A percentile compares a stretch with the other conserved stretches of the same genome.
These are phyloP conservation scores for Clunio marinus DNA, from an alignment of 2,888 invertebrate genomes.

Conservation along the genomic window DNA sequence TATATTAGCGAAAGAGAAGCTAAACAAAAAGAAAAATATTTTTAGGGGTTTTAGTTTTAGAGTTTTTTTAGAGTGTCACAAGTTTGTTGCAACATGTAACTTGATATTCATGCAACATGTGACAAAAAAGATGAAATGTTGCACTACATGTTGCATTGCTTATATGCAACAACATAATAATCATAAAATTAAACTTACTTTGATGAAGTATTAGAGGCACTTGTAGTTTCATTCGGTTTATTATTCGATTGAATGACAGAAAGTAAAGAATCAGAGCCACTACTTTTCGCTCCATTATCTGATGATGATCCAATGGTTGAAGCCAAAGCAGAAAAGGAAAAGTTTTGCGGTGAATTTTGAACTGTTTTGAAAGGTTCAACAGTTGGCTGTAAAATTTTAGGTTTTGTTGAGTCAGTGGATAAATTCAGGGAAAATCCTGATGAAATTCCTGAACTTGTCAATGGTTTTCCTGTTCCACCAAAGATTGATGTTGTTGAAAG, in stretches of 20 bases:
- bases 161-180: neutral
- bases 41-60: too few relatives aligned
- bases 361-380: neutral
- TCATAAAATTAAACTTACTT: neutral
- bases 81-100: too few relatives aligned
- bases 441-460: neutral
- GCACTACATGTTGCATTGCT: neutral
- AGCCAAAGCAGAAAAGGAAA: too few relatives aligned
- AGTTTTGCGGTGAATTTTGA: neutral
- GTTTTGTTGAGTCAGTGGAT: too few relatives aligned
- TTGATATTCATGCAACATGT: neutral
- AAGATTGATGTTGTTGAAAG: neutral
- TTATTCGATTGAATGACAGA: too few relatives aligned
- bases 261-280: too few relatives aligned
- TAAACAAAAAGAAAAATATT: neutral
- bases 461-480: neutral
- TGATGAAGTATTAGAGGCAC: neutral
- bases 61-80: too few relatives aligned
- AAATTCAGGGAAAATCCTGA: too few relatives aligned
- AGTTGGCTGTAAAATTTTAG: too few relatives aligned
- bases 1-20: conserved; percentile 24
- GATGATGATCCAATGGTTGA: too few relatives aligned
- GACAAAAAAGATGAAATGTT: neutral
- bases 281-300: too few relatives aligned
- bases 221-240: too few relatives aligned